phyloP scores from a whole-genome alignment of 2,797 vertebrate species.

The Acipenser transmontanus region DNA sequence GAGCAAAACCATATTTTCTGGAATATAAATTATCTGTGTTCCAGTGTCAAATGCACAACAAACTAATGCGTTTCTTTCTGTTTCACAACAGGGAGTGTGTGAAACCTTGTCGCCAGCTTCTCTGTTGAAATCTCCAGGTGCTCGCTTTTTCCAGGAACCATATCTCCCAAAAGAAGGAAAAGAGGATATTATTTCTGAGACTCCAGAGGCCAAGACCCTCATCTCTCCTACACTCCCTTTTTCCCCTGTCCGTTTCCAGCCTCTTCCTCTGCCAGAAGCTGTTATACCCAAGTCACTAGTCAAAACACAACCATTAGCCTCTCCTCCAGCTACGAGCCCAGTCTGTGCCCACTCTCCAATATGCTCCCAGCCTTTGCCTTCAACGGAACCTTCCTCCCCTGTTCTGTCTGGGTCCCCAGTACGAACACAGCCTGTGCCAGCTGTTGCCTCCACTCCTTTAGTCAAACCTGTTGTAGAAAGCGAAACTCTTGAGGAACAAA shows the following conservation, averaged over 20 bases:
- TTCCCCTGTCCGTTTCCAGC: constrained; percentile 76
- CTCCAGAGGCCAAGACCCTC: constrained; percentile 40
- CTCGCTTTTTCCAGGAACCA: constrained; percentile 66
- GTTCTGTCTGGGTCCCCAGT: constrained; percentile 73
- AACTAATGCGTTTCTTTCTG: no score
- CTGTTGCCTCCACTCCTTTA: constrained; percentile 76
- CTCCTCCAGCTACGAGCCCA: constrained; percentile 50
- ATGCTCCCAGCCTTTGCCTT: constrained; percentile 81
- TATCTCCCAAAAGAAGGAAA: constrained; percentile 46
- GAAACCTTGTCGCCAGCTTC: constrained; percentile 19
- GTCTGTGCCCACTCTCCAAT: constrained; percentile 65
- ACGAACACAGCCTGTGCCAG: constrained; percentile 75
- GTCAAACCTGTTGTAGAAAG: constrained; percentile 46
- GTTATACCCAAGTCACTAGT: constrained; percentile 49
- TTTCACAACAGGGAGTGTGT: no score
- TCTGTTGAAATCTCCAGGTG: constrained; percentile 50
- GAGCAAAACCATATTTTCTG: no score
- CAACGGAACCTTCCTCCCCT: constrained; percentile 68
- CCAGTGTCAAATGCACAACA: no score
- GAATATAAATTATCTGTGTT: no score
- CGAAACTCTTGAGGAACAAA: constrained; percentile 38
- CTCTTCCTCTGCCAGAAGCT: constrained; percentile 63
- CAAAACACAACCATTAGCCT: constrained; percentile 53
- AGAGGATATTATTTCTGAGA: constrained; percentile 23
- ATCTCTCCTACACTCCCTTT: constrained; percentile 30